Percentiles rank a stretch among this genome's conserved stretches.
Evolutionary conservation across 2,797 vertebrate species (phyloP).

Genomic region (Eleutherodactylus coqui): DNA sequence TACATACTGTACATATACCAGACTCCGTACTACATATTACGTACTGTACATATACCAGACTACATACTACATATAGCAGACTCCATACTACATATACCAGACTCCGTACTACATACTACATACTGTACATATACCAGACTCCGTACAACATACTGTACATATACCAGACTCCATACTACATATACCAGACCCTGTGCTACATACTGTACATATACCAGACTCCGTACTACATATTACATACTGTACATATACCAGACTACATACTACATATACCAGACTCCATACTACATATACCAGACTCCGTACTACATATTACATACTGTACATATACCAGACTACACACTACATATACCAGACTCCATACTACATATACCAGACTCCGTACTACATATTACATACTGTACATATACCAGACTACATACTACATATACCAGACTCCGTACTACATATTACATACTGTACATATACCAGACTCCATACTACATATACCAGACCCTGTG

Average conservation of each 20-base stretch:
- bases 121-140: too few species aligned
- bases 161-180: not conserved
- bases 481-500: not conserved
- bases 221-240: not conserved
- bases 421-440: not conserved
- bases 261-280: too few species aligned
- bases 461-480: not conserved
- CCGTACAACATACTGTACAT: too few species aligned
- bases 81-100: too few species aligned
- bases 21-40: not conserved
- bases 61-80: not conserved
- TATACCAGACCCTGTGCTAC: not conserved
- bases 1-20: not conserved
- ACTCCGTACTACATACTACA: not conserved
- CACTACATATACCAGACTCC: not conserved
- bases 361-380: not conserved
- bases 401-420: too few species aligned
- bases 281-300: not conserved
- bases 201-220: not conserved
- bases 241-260: not conserved
- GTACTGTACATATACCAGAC: not conserved
- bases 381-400: not conserved
- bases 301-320: not conserved
- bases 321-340: not conserved
- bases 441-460: not conserved